Base-by-base conservation (phyloP, 1,140 invertebrate genomes). In the Diploscapter pachys region DNA sequence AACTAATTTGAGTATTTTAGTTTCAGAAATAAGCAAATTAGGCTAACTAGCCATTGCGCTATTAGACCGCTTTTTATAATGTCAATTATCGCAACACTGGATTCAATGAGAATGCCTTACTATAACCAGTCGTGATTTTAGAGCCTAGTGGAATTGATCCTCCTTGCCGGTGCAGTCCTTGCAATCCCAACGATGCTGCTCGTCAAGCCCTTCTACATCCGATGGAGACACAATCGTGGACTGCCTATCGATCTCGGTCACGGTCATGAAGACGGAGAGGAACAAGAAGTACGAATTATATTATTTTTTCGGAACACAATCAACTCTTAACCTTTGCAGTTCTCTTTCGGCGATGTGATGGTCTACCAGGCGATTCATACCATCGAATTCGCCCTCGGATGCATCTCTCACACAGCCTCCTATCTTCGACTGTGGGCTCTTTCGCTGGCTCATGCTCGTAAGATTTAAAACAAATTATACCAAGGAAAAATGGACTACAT, bases 401-500 rank as follows among this genome's bases (percentile, higher is more conserved):
- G 93, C 77, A 91, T 97, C 76, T 96, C 93, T 0, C 94, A 97
- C 85, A 96, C 95, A 0, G 95, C 95, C 3, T 96, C 94, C 0
- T 97, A 97, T 87, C 89, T 97, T 6, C 92, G 95, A 83, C 88
- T 98, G 52, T 98, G 95, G 95, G 95, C 95, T 56, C 87, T 98
- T 71, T 95, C 93, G 75, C 89, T 98, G 73, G 95, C 95, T 80
- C 95, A 97, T 88, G 92, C 92, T 71, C 93, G 92, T 93, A 90
- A 92, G 92, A 90, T 56, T n/a, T 0, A 5, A 4, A 31, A 4
- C 9, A 13, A 59, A 13, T 11, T 9, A 59, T 13, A 59, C 9
- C 9, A 59, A 59, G 57, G 31, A 9, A 59, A 13, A 59, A 59
- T 11, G 57, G 31, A 31, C 31, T 31, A 31, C 31, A 59, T 59